phyloP scores from a whole-genome alignment of 1,140 invertebrate species.

The Macrocentrus cingulum region DNA sequence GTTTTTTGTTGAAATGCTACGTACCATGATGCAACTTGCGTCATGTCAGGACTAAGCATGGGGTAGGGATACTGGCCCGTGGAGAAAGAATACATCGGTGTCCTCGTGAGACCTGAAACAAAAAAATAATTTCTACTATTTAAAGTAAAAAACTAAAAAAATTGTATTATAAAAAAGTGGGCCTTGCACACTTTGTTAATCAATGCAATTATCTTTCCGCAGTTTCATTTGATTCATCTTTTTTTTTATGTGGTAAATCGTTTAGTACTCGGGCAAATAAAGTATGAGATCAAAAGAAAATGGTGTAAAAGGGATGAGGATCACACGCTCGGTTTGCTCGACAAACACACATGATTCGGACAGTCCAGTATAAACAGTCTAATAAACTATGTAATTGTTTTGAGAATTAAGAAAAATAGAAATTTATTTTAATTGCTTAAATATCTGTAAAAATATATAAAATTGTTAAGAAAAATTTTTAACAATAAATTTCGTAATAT shows the following conservation, averaged over 20 bases:
- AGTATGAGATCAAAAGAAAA: conserved; percentile 23
- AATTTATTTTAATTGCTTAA: background rate
- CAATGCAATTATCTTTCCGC: background rate
- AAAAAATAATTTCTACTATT: conserved; percentile 27
- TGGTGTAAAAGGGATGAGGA: background rate
- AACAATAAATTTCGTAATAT: no score
- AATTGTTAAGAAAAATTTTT: no score
- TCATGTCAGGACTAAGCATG: conserved; percentile 92
- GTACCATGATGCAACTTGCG: conserved; percentile 92
- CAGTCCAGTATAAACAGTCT: conserved; percentile 1
- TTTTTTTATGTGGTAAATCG: background rate
- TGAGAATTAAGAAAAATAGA: conserved; percentile 18
- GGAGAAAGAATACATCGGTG: conserved; percentile 86
- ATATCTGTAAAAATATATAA: background rate
- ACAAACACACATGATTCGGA: conserved; percentile 14
- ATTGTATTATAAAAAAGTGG: no score
- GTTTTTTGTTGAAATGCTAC: no score
- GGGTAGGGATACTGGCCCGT: conserved; percentile 90
- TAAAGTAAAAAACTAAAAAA: conserved; percentile 18
- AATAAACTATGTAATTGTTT: no score
- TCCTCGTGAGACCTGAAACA: conserved; percentile 80
- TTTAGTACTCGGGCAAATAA: conserved; percentile 15
- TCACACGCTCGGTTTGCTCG: conserved; percentile 16
- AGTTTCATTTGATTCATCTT: no score
- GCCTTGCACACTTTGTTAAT: conserved; percentile 4